Percentiles rank a stretch among this genome's conserved stretches.
Conservation (phyloP, 2,113 vertebrate genomes). For the Oncorhynchus masou region DNA sequence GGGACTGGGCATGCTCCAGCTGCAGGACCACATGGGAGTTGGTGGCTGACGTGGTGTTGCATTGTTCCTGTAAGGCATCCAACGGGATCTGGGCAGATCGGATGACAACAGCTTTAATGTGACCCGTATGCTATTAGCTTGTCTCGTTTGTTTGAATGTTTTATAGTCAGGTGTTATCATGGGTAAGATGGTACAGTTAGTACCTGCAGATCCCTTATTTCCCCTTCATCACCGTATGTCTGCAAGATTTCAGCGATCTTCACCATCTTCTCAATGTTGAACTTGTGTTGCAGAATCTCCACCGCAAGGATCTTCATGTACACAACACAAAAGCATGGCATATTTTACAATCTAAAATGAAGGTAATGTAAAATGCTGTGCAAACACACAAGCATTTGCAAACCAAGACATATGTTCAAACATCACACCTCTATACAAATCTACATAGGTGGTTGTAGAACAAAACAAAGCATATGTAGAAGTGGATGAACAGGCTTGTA, state of each 20-base stretch:
- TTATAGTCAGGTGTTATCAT: neutral
- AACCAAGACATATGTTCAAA: too few relatives aligned
- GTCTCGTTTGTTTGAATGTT: neutral
- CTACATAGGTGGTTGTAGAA: neutral
- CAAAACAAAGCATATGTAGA: neutral
- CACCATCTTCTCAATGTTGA: constrained; percentile 80
- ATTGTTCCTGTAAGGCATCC: constrained; percentile 70
- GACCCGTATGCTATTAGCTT: neutral
- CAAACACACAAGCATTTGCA: neutral
- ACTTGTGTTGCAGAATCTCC: constrained; percentile 82
- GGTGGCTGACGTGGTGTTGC: constrained; percentile 69
- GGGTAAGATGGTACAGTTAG: neutral
- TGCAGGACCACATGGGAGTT: constrained; percentile 73
- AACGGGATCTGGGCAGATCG: constrained; percentile 61
- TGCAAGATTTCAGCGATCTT: constrained; percentile 72
- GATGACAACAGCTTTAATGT: neutral
- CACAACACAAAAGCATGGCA: neutral
- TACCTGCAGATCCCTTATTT: constrained; percentile 71
- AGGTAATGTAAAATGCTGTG: neutral
- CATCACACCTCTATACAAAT: too few relatives aligned
- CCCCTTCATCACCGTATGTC: constrained; percentile 64
- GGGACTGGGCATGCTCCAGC: constrained; percentile 81
- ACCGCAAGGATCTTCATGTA: constrained; percentile 76
- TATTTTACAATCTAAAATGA: neutral
- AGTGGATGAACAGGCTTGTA: neutral